These are phyloP conservation scores for Characodon lateralis DNA, from an alignment of 2,797 vertebrate species.

Conservation along the genomic window DNA sequence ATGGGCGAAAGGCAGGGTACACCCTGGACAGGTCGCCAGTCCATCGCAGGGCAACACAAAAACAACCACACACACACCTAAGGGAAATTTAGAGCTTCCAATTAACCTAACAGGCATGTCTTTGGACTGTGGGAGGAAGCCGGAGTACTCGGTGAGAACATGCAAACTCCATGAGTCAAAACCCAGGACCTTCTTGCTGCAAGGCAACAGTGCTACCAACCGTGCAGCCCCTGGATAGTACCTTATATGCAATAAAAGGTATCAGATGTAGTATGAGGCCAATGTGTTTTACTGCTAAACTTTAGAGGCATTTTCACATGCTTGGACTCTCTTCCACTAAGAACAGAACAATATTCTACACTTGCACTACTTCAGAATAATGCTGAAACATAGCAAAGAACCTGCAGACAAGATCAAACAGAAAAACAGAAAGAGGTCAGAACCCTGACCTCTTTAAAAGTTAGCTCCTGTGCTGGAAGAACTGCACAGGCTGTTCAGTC, in stretches of 20 bases:
- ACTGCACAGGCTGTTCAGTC: conserved; percentile 46
- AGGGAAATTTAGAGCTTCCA: too few species aligned
- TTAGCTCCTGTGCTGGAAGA: conserved; percentile 15
- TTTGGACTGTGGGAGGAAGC: too few species aligned
- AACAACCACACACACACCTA: too few species aligned
- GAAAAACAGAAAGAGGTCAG: conserved; percentile 55
- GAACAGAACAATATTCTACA: neutral
- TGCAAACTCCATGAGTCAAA: too few species aligned
- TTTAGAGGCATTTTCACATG: neutral
- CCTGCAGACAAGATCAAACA: conserved; percentile 37
- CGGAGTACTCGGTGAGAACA: too few species aligned
- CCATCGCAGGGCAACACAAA: too few species aligned
- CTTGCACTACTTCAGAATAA: conserved; percentile 20
- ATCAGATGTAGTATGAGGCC: conserved; percentile 27
- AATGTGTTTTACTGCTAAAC: conserved; percentile 16
- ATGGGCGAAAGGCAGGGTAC: too few species aligned
- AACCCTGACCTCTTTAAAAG: conserved; percentile 56
- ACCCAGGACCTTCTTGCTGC: too few species aligned
- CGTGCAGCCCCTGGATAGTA: neutral
- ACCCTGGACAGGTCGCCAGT: too few species aligned
- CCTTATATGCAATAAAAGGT: conserved; percentile 31
- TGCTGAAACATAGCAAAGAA: conserved; percentile 30
- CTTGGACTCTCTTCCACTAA: neutral
- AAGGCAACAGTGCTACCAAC: too few species aligned
- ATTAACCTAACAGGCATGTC: too few species aligned